Conservation (phyloP, 2,113 vertebrate genomes). For the Malurus elegans region DNA sequence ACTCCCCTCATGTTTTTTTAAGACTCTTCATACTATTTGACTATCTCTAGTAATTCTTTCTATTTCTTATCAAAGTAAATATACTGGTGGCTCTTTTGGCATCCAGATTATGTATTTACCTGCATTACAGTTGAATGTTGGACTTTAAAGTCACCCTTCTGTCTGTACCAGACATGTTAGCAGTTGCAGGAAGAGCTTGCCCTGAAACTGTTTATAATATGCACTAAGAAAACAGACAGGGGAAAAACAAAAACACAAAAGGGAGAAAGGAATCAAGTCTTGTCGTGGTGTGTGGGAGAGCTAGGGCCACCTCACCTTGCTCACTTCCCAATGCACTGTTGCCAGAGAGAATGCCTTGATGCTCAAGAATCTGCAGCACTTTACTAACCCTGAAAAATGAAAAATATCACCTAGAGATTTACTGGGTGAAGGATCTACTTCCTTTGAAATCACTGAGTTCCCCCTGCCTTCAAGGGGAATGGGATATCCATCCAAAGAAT, state of each 20-base stretch:
- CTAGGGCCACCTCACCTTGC: neutral
- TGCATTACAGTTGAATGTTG: neutral
- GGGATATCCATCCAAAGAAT: neutral
- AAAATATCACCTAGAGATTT: neutral
- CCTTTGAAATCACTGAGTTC: neutral
- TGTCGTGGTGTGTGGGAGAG: neutral
- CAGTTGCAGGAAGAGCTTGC: neutral
- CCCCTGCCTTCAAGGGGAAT: neutral
- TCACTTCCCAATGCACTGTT: neutral
- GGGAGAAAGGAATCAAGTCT: neutral
- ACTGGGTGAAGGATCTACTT: neutral
- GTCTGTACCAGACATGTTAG: rapidly evolving
- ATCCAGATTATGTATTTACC: neutral
- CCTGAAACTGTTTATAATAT: neutral
- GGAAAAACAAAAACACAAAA: neutral
- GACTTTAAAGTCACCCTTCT: neutral
- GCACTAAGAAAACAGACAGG: neutral
- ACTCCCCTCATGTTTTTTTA: neutral
- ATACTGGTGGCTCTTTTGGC: neutral
- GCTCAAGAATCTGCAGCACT: neutral
- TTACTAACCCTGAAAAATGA: neutral
- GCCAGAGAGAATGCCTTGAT: neutral
- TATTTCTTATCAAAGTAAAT: neutral
- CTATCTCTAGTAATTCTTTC: neutral
- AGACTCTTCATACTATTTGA: neutral